phyloP scores from a whole-genome alignment of 2,113 vertebrate genomes.

The Dicrurus megarhynchus region DNA sequence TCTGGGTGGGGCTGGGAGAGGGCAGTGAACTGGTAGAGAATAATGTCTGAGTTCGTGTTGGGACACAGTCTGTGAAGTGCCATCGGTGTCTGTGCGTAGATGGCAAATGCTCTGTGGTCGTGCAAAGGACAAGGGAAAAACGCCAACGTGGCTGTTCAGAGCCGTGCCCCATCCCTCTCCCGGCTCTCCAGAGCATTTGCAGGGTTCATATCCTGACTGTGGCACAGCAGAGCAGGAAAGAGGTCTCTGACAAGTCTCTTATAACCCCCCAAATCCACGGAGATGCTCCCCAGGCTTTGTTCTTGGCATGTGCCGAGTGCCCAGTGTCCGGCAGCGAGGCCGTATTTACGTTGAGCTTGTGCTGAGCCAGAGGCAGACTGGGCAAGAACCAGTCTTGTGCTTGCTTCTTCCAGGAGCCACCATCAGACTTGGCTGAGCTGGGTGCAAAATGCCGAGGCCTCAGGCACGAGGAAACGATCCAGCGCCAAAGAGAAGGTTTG shows the following conservation, averaged over 20 bases:
- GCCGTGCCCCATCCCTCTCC: fast-evolving
- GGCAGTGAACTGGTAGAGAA: fast-evolving
- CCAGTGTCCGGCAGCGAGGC: not conserved
- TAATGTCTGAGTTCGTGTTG: fast-evolving
- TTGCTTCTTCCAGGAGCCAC: constrained; percentile 6
- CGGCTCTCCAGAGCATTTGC: not conserved
- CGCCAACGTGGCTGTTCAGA: fast-evolving
- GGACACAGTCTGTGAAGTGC: too few relatives aligned
- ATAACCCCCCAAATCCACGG: fast-evolving
- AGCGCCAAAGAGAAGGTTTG: constrained; percentile 72
- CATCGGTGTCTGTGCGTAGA: fast-evolving
- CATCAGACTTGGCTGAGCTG: constrained; percentile 36
- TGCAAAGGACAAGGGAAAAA: not conserved
- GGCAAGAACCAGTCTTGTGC: not conserved
- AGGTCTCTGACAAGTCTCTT: not conserved
- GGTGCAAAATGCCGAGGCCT: constrained; percentile 71
- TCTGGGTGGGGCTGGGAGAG: not conserved
- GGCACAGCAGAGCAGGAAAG: not conserved
- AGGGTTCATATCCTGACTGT: not conserved
- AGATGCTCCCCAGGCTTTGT: not conserved
- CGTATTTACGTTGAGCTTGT: fast-evolving
- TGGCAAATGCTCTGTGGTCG: fast-evolving
- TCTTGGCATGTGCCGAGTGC: not conserved
- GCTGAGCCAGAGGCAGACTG: not conserved
- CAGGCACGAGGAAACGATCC: constrained; percentile 74